Evolutionary conservation across 1,140 invertebrate genomes (phyloP), one percentile per base, ranked within the genome.

Genomic region (Brachionus koreanus): DNA sequence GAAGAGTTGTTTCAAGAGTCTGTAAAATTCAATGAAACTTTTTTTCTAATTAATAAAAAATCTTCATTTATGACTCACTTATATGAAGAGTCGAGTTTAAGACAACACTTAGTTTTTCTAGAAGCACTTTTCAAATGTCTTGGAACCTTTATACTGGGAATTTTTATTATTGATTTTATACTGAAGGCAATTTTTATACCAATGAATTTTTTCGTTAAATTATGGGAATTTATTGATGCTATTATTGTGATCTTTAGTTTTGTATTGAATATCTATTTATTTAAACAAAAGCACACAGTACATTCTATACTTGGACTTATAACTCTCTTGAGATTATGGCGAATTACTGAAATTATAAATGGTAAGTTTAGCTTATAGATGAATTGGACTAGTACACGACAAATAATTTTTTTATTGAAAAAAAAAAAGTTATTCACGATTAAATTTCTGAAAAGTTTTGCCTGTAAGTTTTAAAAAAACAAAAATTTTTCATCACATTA

Each of bases 151-250:
- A 61, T 79, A 39, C 33, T 65, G 2, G 35, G 49, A 25, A 7
- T 79, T 13, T 79, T 79, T 19, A 61, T 79, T 9, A 43, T 79
- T n/a, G 76, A 79, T 33, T 37, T 79, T 42, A 5, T 79, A 42
- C 16, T 79, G 7, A 79, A 65, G 35, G 46, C 49, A 9, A 57
- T 79, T 61, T 79, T 79, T 79, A 61, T 65, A 61, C 76, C 76
- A 4, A 79, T 37, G 35, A 69, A 61, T 42, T 37, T 57, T 79
- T 79, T 79, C 35, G 7, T 61, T 4, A 79, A 79, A 61, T 9
- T 57, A 39, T 79, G 33, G 33, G 49, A 79, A 61, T 42, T 61
- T 23, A 23, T 79, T 12, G 76, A 79, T 61, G 61, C 49, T 9
- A 43, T 79, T 35, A 79, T 79, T 19, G 61, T 79, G 9, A 19